phyloP scores from a whole-genome alignment of 2,888 invertebrate genomes.

The Dasysyrphus albostriatus region DNA sequence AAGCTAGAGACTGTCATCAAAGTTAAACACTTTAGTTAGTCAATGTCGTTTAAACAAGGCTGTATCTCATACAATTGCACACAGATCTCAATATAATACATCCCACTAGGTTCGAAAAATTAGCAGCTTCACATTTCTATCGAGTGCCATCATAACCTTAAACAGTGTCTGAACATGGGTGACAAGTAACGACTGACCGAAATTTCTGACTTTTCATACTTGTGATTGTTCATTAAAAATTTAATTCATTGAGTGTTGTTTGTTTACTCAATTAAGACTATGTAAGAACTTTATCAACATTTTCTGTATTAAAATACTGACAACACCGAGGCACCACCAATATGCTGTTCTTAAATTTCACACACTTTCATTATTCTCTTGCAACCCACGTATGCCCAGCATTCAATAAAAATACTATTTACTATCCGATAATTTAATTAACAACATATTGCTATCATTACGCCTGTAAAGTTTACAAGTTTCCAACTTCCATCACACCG shows the following conservation, averaged over 20 bases:
- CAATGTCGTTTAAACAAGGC: no score
- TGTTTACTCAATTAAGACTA: constrained; percentile 36
- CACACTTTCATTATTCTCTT: constrained; percentile 52
- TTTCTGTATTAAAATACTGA: background rate
- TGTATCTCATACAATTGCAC: no score
- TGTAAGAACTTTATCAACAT: background rate
- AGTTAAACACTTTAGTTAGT: no score
- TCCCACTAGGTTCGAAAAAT: no score
- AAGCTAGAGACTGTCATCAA: no score
- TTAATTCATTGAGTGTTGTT: background rate
- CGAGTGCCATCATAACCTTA: no score
- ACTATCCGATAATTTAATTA: constrained; percentile 69
- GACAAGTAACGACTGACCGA: no score
- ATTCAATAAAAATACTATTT: constrained; percentile 44
- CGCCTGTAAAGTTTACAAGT: constrained; percentile 31
- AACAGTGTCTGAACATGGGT: no score
- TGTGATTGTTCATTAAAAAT: background rate
- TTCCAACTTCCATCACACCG: constrained; percentile 6
- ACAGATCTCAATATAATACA: no score
- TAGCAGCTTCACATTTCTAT: no score
- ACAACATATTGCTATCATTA: constrained; percentile 55
- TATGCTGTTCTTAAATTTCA: constrained; percentile 19
- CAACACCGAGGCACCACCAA: constrained; percentile 19
- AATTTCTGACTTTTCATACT: background rate
- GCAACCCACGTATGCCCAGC: constrained; percentile 14